Conservation (phyloP, 2,888 invertebrate genomes). For the Ypsolopha scabrella region DNA sequence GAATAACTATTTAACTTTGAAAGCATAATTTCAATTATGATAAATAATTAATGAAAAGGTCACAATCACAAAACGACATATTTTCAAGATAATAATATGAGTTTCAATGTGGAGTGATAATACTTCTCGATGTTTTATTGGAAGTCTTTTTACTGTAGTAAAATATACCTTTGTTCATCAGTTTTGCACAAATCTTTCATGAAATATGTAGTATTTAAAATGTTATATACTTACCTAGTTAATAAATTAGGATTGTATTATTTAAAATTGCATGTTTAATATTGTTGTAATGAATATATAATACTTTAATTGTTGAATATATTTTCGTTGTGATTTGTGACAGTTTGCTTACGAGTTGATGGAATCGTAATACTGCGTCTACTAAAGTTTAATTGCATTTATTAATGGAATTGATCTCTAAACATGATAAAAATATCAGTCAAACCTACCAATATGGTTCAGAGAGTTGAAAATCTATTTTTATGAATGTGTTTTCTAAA, state of each 20-base stretch:
- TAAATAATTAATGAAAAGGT: too few relatives aligned
- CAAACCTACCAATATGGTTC: slow-evolving; percentile 33
- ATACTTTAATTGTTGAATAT: neutral
- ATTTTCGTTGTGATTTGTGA: neutral
- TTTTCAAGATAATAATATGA: too few relatives aligned
- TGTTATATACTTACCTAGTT: neutral
- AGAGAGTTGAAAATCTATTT: slow-evolving; percentile 33
- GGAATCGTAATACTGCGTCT: neutral
- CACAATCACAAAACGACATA: too few relatives aligned
- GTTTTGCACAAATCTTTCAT: too few relatives aligned
- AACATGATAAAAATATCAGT: slow-evolving; percentile 14
- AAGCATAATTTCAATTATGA: too few relatives aligned
- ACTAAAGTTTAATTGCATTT: neutral
- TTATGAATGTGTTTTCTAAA: slow-evolving; percentile 26
- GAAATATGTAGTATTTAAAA: too few relatives aligned
- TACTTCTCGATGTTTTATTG: too few relatives aligned
- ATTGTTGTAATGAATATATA: neutral
- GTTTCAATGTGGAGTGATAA: too few relatives aligned
- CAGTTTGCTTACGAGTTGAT: neutral
- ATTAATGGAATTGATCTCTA: slow-evolving; percentile 15
- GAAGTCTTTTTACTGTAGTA: too few relatives aligned
- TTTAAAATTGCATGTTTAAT: neutral
- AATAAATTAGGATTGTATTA: neutral
- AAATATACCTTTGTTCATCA: too few relatives aligned
- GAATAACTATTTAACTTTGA: too few relatives aligned